Percentiles rank a stretch among this genome's conserved stretches.
Conservation (phyloP, 1,140 invertebrate genomes). For the Marisa cornuarietis region DNA sequence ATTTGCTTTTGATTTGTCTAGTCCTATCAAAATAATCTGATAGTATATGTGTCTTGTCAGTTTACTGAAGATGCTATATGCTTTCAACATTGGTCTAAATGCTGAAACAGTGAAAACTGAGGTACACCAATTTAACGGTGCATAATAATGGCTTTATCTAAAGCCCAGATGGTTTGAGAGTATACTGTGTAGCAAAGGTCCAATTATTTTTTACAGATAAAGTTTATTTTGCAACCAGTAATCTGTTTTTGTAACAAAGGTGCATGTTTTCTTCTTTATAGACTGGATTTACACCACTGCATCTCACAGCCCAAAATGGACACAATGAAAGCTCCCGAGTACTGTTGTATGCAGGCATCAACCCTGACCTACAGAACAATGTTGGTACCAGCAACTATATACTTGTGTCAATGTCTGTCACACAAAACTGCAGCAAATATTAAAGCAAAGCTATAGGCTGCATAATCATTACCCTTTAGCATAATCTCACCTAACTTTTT, state of each 20-base stretch:
- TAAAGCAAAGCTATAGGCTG: no score
- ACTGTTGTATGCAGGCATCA: slow-evolving; percentile 84
- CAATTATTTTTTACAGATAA: background rate
- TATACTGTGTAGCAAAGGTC: background rate
- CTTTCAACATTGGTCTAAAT: no score
- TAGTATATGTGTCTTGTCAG: no score
- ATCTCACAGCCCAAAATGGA: slow-evolving; percentile 87
- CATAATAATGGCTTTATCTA: no score
- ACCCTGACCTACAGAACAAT: slow-evolving; percentile 90
- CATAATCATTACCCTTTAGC: no score
- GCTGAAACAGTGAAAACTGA: no score
- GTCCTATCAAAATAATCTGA: no score
- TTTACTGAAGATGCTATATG: no score
- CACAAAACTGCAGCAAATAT: no score
- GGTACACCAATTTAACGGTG: no score
- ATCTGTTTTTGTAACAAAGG: background rate
- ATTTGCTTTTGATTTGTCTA: no score
- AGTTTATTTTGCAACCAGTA: background rate
- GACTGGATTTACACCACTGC: slow-evolving; percentile 90
- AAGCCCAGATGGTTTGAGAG: background rate
- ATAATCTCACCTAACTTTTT: no score
- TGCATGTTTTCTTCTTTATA: slow-evolving; percentile 56
- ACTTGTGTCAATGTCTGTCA: background rate
- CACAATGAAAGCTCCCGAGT: slow-evolving; percentile 95
- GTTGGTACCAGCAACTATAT: slow-evolving; percentile 70